Conservation (phyloP, 2,888 invertebrate species). For the Lamellibrachia columna region DNA sequence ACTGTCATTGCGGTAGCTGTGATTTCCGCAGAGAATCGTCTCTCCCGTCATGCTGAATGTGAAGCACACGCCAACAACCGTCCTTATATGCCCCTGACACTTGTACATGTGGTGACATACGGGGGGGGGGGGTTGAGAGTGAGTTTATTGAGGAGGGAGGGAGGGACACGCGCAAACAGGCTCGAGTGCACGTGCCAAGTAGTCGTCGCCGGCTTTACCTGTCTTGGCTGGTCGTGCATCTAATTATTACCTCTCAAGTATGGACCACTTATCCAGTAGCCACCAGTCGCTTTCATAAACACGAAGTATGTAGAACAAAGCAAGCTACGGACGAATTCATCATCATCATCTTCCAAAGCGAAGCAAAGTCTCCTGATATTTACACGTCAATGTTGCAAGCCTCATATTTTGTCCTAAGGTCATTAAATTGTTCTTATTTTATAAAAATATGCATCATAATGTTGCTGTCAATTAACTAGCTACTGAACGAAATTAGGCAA, state of each 20-base stretch:
- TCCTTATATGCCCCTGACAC: neutral
- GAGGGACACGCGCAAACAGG: no score
- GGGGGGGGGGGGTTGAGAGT: neutral
- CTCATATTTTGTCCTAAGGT: neutral
- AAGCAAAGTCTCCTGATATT: neutral
- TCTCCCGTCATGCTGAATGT: conserved; percentile 3
- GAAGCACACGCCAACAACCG: neutral
- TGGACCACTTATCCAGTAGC: neutral
- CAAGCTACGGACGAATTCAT: neutral
- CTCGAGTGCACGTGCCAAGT: neutral
- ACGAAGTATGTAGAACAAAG: neutral
- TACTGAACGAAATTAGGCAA: neutral
- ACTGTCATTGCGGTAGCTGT: neutral
- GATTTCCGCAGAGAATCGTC: neutral
- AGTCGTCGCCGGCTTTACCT: neutral
- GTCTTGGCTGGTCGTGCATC: neutral
- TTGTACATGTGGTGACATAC: neutral
- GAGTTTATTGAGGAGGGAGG: no score
- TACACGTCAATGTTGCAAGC: neutral
- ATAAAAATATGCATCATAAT: neutral
- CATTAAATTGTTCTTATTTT: neutral
- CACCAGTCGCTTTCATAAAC: neutral
- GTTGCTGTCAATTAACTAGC: neutral
- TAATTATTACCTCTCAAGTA: neutral
- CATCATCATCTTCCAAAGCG: neutral